Evolutionary conservation across 2,888 invertebrate genomes (phyloP).

Genomic region (Habrosyne pyritoides): DNA sequence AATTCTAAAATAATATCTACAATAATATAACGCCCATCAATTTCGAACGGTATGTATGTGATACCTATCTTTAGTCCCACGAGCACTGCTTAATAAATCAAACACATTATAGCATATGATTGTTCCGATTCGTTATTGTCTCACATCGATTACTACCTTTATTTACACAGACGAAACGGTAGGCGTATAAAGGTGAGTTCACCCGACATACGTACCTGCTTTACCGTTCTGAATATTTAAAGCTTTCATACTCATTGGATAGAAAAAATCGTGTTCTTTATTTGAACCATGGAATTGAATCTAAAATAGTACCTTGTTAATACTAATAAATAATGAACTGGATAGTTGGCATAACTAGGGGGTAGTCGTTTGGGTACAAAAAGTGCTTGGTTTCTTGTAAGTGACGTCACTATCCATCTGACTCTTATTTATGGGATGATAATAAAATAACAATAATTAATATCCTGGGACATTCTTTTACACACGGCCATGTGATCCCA

Average conservation of each 20-base stretch:
- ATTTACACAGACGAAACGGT: conserved; percentile 67
- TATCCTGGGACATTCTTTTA: too few relatives aligned
- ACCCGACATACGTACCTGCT: background rate
- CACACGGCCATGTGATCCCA: too few relatives aligned
- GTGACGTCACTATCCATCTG: background rate
- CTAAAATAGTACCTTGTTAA: too few relatives aligned
- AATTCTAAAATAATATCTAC: conserved; percentile 43
- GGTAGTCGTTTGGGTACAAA: background rate
- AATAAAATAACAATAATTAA: too few relatives aligned
- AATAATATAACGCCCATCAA: conserved; percentile 49
- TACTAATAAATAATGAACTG: background rate
- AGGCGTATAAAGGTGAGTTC: conserved; percentile 44
- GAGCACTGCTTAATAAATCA: conserved; percentile 74
- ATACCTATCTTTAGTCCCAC: conserved; percentile 47
- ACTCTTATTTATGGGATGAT: too few relatives aligned
- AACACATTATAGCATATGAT: conserved; percentile 71
- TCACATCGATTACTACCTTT: conserved; percentile 62
- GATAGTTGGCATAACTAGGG: background rate
- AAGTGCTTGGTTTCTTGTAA: background rate
- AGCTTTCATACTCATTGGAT: too few relatives aligned
- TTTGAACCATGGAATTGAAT: too few relatives aligned
- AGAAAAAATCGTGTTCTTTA: too few relatives aligned
- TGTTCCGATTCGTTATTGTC: conserved; percentile 76
- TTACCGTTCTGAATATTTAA: background rate
- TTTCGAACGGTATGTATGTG: conserved; percentile 33